Base-by-base conservation (phyloP, 2,113 vertebrate genomes). In the Chauna torquata region DNA sequence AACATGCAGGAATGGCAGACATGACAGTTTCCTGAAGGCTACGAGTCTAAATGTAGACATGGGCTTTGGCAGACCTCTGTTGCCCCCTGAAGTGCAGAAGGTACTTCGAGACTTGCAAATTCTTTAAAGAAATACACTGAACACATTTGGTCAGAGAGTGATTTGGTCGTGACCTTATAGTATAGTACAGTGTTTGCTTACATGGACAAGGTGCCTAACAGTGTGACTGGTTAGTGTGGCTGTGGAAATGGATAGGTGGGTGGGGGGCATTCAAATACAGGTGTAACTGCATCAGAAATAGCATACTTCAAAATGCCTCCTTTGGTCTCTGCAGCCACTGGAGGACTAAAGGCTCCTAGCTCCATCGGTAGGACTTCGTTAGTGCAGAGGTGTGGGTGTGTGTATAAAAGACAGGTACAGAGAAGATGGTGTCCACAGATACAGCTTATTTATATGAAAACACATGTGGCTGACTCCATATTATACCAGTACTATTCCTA, bases 391-490 rank as follows among this genome's bases (percentile, higher is more conserved):
- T 3, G 12, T 38, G 27, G 9, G 14, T 7, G 8, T 22, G 10
- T 11, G 2, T 42, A 34, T 27, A 71, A 85, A 88, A 42, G 16
- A 4, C 2, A 55, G 19, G 4, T 64, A 38, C 18, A 52, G 65
- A 59, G 49, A 57, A 74, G 10, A 4, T 13, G 9, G 12, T 55
- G 40, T 55, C 17, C 18, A 55, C 6, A 59, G 40, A 65, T 4
- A 3, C 9, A 42, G 12, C 16, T 89, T 66, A 47, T 61, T 62
- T 23, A 9, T 14, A 49, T 22, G 45, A 47, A 83, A 89, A 61
- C 10, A 34, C 14, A 20, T 3, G 8, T 7, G 55, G 9, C 3
- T 84, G 58, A 16, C 38, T 66, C 27, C 0, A 0, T 65, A 40
- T 75, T n/a, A 82, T 9, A 61, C 4, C 20, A 50, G 16, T 8